Percentiles rank a stretch among this genome's conserved stretches.
Evolutionary conservation across 2,113 vertebrate species (phyloP).

Genomic region (Pedetes capensis): DNA sequence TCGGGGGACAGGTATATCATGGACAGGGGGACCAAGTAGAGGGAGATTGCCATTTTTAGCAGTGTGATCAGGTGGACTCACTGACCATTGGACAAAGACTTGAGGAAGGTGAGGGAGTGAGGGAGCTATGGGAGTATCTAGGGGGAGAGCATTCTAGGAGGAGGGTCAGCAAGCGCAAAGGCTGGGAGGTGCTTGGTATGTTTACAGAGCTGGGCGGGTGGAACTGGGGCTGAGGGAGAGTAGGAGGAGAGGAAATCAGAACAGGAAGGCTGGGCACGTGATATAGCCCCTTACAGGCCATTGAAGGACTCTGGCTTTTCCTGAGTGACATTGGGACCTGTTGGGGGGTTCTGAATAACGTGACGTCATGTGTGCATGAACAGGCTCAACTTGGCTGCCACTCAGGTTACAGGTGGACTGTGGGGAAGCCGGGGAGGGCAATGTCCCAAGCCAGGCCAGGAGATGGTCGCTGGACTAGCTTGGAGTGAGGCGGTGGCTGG

Average conservation of each 20-base stretch:
- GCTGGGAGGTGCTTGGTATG: neutral
- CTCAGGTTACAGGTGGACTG: accelerated
- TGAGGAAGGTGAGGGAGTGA: neutral
- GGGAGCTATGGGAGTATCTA: neutral
- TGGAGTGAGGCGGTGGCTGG: neutral
- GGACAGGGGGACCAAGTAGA: accelerated
- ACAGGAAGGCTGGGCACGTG: too few relatives aligned
- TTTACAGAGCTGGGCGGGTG: accelerated
- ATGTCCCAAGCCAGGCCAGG: neutral
- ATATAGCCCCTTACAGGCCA: neutral
- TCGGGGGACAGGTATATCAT: accelerated
- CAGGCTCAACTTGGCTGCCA: neutral
- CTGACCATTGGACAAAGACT: neutral
- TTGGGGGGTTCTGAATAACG: neutral
- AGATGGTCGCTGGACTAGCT: neutral
- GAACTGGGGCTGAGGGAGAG: neutral
- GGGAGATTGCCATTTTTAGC: accelerated
- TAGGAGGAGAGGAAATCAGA: neutral
- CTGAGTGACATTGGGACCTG: neutral
- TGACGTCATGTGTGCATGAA: accelerated
- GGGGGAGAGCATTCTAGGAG: too few relatives aligned
- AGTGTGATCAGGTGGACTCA: neutral
- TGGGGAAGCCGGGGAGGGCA: too few relatives aligned
- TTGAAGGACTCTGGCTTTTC: neutral
- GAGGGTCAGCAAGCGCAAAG: neutral